Percentiles rank a stretch among this genome's conserved stretches.
Conservation (phyloP, 2,113 vertebrate genomes). For the Malurus alboscapulatus region DNA sequence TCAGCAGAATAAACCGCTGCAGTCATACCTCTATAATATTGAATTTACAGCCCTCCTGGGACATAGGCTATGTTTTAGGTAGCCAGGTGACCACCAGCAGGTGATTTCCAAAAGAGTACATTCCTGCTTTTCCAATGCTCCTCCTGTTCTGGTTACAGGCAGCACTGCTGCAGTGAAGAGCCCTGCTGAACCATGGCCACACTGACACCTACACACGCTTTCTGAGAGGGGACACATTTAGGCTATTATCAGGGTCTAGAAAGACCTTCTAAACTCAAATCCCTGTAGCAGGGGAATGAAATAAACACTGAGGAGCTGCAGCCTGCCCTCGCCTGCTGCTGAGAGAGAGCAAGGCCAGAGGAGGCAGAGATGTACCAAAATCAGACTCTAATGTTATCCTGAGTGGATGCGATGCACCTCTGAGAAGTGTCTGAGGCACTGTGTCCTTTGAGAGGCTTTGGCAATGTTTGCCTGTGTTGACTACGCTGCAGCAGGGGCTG, state of each 20-base stretch:
- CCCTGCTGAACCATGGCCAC: background rate
- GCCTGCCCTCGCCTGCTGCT: background rate
- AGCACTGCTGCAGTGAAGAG: background rate
- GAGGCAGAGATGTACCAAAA: background rate
- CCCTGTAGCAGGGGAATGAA: background rate
- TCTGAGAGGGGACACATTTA: background rate
- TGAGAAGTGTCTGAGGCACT: background rate
- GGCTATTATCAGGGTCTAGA: background rate
- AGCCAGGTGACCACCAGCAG: background rate
- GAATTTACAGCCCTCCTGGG: background rate
- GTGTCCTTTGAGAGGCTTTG: background rate
- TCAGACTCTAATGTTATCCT: background rate
- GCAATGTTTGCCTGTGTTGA: background rate
- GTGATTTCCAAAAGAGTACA: background rate
- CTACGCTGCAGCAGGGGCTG: background rate
- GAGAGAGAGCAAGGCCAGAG: background rate
- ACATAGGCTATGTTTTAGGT: background rate
- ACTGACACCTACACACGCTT: accelerated
- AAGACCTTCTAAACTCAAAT: background rate
- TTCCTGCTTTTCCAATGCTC: background rate
- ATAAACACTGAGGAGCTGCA: background rate
- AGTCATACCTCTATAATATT: background rate
- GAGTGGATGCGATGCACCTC: background rate
- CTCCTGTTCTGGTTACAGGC: background rate
- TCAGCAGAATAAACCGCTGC: background rate